Percentiles rank a stretch among this genome's conserved stretches.
These are phyloP conservation scores for Acropternis orthonyx DNA, from an alignment of 2,797 vertebrate species.

Conservation along the genomic window DNA sequence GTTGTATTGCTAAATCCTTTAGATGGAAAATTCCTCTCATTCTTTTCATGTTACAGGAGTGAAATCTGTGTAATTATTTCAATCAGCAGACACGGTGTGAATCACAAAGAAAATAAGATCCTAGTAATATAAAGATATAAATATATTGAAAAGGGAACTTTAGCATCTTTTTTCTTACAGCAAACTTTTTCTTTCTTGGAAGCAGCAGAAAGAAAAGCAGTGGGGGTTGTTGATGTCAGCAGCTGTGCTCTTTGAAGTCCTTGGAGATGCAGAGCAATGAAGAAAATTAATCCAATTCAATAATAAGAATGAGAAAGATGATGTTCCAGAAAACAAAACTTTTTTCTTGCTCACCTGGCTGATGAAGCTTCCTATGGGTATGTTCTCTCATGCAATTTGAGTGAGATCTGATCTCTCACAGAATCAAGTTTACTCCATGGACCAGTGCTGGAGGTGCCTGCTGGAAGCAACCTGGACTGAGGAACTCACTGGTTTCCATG, in stretches of 20 bases:
- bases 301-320: not conserved
- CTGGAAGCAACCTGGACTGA: not conserved
- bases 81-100: not conserved
- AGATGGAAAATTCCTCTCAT: constrained; percentile 48
- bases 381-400: not conserved
- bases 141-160: not conserved
- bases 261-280: not conserved
- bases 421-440: not conserved
- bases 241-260: not conserved
- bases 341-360: not conserved
- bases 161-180: not conserved
- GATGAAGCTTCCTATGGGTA: rapidly evolving
- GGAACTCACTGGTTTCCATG: not conserved
- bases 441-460: not conserved
- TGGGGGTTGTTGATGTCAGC: not conserved
- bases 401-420: not conserved
- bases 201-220: not conserved
- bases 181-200: not conserved
- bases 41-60: not conserved
- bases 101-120: constrained; percentile 25
- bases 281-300: not conserved
- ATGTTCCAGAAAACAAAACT: not conserved
- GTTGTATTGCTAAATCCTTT: constrained; percentile 8
- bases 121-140: not conserved
- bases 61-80: constrained; percentile 25